Percentiles rank a stretch among this genome's conserved stretches.
Conservation (phyloP, 1,140 invertebrate species). For the Zaprionus africanus region DNA sequence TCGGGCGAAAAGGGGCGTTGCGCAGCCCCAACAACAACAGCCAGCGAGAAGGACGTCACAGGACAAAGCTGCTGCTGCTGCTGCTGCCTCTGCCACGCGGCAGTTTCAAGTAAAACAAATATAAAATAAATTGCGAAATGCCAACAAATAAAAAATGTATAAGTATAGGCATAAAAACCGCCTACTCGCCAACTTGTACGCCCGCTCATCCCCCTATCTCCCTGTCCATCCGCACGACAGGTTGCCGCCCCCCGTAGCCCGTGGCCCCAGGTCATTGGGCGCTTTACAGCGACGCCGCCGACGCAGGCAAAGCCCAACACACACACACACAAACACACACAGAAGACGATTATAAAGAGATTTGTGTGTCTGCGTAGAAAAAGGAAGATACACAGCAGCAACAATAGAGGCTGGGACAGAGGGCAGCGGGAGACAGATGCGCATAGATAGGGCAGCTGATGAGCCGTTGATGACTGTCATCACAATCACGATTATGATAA, state of each 20-base stretch:
- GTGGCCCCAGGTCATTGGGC: conserved; percentile 36
- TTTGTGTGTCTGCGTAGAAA: conserved; percentile 58
- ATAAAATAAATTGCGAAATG: conserved; percentile 80
- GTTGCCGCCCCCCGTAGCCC: conserved; percentile 16
- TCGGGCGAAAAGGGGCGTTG: conserved; percentile 11
- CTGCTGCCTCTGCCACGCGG: conserved; percentile 28
- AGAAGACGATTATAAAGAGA: conserved; percentile 74
- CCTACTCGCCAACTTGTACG: not conserved
- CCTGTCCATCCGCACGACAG: conserved; percentile 9
- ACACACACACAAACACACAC: not conserved
- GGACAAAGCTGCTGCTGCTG: conserved; percentile 25
- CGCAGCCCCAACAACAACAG: conserved; percentile 5
- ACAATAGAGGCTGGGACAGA: not conserved
- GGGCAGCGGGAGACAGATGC: not conserved
- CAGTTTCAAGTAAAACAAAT: conserved; percentile 59
- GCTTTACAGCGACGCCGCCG: conserved; percentile 18
- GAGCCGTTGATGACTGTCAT: conserved; percentile 77
- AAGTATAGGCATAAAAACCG: conserved; percentile 62
- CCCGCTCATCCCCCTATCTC: not conserved
- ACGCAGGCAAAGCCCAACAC: conserved; percentile 10
- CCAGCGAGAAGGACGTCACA: conserved; percentile 1
- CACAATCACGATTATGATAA: conserved; percentile 77
- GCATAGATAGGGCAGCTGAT: conserved; percentile 38
- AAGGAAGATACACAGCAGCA: not conserved
- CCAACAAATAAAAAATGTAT: conserved; percentile 72